phyloP scores from a whole-genome alignment of 2,113 vertebrate species.

The Ciconia maguari region DNA sequence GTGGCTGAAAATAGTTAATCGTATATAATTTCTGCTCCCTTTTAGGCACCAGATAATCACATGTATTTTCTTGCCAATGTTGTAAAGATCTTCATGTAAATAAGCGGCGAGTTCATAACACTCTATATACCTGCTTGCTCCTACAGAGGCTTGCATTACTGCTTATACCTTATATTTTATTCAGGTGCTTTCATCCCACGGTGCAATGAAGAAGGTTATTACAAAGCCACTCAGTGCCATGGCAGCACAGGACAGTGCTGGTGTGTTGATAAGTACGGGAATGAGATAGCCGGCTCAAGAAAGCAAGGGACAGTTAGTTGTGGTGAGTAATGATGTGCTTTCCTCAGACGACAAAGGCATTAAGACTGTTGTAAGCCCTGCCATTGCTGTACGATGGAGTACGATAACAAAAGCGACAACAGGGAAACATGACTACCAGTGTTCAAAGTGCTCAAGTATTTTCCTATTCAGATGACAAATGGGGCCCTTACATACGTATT shows the following conservation, averaged over 20 bases:
- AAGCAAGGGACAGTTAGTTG: conserved; percentile 91
- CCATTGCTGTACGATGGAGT: neutral
- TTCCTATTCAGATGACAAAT: neutral
- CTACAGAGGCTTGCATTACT: neutral
- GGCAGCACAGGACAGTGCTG: conserved; percentile 93
- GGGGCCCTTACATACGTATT: accelerated
- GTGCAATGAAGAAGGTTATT: conserved; percentile 94
- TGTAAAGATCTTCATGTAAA: neutral
- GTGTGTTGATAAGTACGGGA: conserved; percentile 97
- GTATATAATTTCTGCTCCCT: neutral
- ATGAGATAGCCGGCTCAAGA: conserved; percentile 92
- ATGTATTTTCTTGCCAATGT: neutral
- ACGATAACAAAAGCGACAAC: neutral
- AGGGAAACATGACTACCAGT: neutral
- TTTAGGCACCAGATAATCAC: neutral
- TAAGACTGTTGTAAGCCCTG: neutral
- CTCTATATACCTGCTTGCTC: neutral
- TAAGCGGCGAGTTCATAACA: neutral
- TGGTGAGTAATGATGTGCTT: conserved; percentile 76
- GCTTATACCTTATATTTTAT: neutral
- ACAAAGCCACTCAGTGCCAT: conserved; percentile 93
- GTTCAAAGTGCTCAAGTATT: neutral
- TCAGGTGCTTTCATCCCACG: conserved; percentile 90
- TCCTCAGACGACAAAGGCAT: neutral
- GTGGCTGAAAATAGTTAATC: neutral